Percentiles rank a stretch among this genome's conserved stretches.
Conservation (phyloP, 92 coral and sea anemone species). For the Heliopora coerulea region DNA sequence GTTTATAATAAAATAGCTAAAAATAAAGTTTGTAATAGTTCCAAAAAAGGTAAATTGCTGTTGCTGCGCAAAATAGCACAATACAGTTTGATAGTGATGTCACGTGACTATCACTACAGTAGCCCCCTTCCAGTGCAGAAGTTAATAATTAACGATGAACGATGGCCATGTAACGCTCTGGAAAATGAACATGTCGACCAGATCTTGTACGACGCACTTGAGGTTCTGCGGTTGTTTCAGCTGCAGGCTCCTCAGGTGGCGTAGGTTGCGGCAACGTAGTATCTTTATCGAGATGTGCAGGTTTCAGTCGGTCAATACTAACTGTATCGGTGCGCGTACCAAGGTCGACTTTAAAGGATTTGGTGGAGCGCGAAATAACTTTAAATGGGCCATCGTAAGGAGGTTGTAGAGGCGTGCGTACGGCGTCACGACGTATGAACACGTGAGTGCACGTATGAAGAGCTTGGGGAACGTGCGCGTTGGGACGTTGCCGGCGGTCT, state of each 20-base stretch:
- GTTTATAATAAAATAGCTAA: no score
- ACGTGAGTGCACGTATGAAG: slow-evolving; percentile 20
- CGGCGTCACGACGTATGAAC: slow-evolving; percentile 21
- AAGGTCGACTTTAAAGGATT: slow-evolving; percentile 32
- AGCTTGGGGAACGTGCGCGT: background rate
- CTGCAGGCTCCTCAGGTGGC: background rate
- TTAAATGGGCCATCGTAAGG: slow-evolving; percentile 36
- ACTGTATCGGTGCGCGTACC: slow-evolving; percentile 9
- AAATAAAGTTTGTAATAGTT: no score
- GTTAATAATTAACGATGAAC: slow-evolving; percentile 1
- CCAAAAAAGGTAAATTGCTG: no score
- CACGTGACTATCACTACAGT: slow-evolving; percentile 1
- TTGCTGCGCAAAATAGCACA: no score
- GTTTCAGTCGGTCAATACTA: slow-evolving; percentile 4
- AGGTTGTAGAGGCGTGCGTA: slow-evolving; percentile 27
- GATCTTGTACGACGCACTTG: slow-evolving; percentile 14
- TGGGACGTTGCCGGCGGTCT: background rate
- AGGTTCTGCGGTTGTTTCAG: background rate
- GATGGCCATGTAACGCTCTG: background rate
- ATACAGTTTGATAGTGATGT: background rate
- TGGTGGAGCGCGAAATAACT: slow-evolving; percentile 14
- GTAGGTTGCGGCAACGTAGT: background rate
- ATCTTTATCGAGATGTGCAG: slow-evolving; percentile 14
- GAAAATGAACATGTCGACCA: slow-evolving; percentile 33
- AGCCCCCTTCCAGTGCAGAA: slow-evolving; percentile 7